Conservation (phyloP, 2,113 vertebrate genomes). For the Daphoenositta chrysoptera region DNA sequence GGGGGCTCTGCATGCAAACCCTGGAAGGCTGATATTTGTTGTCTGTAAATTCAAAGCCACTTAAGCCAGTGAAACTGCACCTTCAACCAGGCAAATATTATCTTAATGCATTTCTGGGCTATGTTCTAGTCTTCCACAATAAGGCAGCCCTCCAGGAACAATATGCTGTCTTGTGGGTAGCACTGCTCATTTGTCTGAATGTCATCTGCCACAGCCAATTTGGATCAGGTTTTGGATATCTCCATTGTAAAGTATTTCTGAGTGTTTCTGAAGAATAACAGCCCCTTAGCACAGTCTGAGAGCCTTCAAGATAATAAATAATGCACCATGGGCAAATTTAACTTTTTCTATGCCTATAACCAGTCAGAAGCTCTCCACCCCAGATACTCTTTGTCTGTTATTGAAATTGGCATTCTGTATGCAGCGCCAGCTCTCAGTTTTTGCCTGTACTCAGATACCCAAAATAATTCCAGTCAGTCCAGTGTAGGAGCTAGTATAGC, state of each 20-base stretch:
- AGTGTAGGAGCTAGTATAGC: background rate
- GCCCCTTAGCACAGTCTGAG: background rate
- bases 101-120: constrained; percentile 30
- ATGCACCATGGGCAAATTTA: background rate
- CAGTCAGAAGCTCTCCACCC: background rate
- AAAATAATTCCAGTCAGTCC: background rate
- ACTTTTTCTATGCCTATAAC: background rate
- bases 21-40: background rate
- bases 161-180: background rate
- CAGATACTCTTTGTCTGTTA: background rate
- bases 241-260: background rate
- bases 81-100: background rate
- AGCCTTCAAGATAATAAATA: background rate
- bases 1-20: background rate
- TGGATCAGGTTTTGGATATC: background rate
- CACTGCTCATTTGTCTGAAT: constrained; percentile 14
- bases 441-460: background rate
- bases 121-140: background rate
- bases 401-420: background rate
- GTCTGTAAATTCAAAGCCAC: background rate
- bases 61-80: background rate
- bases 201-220: constrained; percentile 38
- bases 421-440: background rate
- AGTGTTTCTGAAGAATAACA: background rate
- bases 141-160: constrained; percentile 13